Percentiles rank a stretch among this genome's conserved stretches.
Conservation (phyloP, 1,140 invertebrate species). For the Berghia stephanieae region DNA sequence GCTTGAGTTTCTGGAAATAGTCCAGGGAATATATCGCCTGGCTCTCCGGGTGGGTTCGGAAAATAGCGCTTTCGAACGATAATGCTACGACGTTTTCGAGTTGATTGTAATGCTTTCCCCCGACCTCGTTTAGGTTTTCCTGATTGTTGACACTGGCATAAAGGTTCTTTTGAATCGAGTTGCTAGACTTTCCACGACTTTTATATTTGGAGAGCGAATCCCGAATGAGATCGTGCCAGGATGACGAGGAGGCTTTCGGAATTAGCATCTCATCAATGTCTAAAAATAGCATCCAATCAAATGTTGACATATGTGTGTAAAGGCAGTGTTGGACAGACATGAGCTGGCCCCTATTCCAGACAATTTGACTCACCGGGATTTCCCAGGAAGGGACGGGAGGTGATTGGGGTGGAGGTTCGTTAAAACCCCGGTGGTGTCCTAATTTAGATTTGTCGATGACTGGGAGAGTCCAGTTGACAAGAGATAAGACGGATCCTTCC, state of each 20-base stretch:
- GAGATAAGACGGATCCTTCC: conserved; percentile 39
- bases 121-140: no score
- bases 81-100: conserved; percentile 48
- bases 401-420: background rate
- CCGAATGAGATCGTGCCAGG: conserved; percentile 44
- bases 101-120: no score
- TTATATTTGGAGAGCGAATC: no score
- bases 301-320: conserved; percentile 56
- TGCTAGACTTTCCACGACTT: no score
- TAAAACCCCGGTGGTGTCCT: background rate
- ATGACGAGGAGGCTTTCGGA: conserved; percentile 42
- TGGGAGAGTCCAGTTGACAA: conserved; percentile 55
- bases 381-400: no score
- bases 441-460: background rate
- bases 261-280: conserved; percentile 66
- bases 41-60: conserved; percentile 47
- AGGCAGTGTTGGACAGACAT: conserved; percentile 64
- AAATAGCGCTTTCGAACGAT: conserved; percentile 62
- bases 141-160: no score
- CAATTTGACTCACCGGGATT: conserved; percentile 36
- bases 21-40: conserved; percentile 33
- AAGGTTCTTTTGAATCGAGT: no score
- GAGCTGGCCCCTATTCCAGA: conserved; percentile 65
- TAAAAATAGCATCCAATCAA: conserved; percentile 59
- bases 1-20: conserved; percentile 46